Evolutionary conservation across 2,113 vertebrate genomes (phyloP), one percentile per base, ranked within the genome.

Genomic region (Corynorhinus townsendii): DNA sequence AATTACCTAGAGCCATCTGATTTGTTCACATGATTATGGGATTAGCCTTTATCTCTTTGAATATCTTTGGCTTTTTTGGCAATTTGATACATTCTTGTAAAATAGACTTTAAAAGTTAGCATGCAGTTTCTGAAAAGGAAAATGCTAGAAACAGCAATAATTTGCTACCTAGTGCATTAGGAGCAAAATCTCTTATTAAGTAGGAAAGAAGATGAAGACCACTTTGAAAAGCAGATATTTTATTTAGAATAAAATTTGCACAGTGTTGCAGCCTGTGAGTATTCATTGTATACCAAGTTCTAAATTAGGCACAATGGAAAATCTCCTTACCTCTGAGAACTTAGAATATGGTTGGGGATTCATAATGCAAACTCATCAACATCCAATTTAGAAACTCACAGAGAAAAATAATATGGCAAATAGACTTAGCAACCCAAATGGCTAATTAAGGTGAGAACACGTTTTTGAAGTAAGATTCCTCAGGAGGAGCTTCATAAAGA

Each of bases 191-290:
- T 69, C n/a, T 49, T 56, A 64, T 19, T 30, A 59, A 35, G 35
- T 86, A 47, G 35, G 1, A 68, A 95, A 72, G 45, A 79, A 77
- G 68, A 76, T 38, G 11, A 84, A 92, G 64, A 76, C 38, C 16
- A 47, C 17, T 43, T 90, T 88, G 79, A 72, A 96, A 90, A 89
- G 62, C 22, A 86, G 22, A 1, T 16, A 40, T 89, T 96, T 81
- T 79, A 62, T 68, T 77, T 72, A 26, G 45, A 12, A 9, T 82
- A 85, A 72, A 17, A 92, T 94, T 56, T 94, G 91, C 66, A 47
- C 11, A 45, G 12, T 22, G 33, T 7, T 83, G 33, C 33, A 77
- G 8, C 16, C 54, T 3, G 33, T 86, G 40, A 54, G 6, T 77
- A 54, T 33, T 49, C 15, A 4, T 79, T 84, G 71, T 56, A 38